phyloP scores from a whole-genome alignment of 2,113 vertebrate species.

The Lophochroa leadbeateri region DNA sequence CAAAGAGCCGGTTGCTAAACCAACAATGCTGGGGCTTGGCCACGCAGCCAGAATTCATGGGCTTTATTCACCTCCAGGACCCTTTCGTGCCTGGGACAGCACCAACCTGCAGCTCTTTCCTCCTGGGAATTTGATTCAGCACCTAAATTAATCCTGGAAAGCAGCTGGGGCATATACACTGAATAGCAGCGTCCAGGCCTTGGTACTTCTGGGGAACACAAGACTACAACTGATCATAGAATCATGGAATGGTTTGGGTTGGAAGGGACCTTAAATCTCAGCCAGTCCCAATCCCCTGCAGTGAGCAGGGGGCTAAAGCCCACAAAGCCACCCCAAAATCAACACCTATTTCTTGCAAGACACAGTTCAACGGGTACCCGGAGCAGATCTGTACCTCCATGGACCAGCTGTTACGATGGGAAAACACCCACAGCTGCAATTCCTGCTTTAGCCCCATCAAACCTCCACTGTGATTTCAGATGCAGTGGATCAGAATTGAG shows the following conservation, averaged over 20 bases:
- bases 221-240: neutral
- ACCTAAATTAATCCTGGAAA: neutral
- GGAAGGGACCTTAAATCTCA: neutral
- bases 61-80: neutral
- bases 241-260: neutral
- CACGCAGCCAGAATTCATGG: neutral
- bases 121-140: neutral
- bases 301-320: neutral
- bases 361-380: accelerated
- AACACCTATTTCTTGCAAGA: neutral
- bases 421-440: neutral
- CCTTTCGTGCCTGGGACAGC: neutral
- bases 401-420: accelerated
- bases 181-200: accelerated
- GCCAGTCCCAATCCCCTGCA: neutral
- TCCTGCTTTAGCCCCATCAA: neutral
- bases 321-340: neutral
- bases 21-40: neutral
- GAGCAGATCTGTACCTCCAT: neutral
- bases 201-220: neutral
- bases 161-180: neutral
- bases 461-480: neutral
- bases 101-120: neutral
- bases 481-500: accelerated
- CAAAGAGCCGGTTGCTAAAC: neutral